Evolutionary conservation across 2,888 invertebrate genomes (phyloP), one percentile per base, ranked within the genome.

Genomic region (Dinocampus coccinellae): DNA sequence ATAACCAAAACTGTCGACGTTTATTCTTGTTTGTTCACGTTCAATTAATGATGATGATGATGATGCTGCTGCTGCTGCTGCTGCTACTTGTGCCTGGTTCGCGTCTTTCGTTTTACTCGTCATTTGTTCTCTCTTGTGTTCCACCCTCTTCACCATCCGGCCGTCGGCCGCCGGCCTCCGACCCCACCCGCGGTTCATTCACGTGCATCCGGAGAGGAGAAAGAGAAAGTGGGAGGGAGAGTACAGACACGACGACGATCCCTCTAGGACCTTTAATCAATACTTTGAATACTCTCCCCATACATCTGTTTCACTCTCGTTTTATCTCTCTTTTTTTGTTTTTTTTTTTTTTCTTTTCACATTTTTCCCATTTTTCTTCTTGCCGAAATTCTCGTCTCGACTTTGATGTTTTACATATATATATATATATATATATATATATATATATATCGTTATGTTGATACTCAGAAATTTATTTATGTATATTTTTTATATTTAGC

Each of bases 231-330:
- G 53, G 42, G 69, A 70, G 70, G 63, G 58, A 22, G 22, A 42
- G 42, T 39, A 63, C 42, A 26, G 62, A 39, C 62, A 39, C 16
- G 20, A 36, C 34, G 66, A 62, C 71, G 62, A 78, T 72, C 77
- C 80, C 81, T 81, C 81, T 77, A 76, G 71, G 77, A 79, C 79
- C 82, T 80, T 83, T 82, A 80, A 84, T 84, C 84, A 84, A 84
- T 84, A 84, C 84, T 83, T 77, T 78, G 47, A 36, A 36, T 34
- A 33, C 69, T 62, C 69, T 69, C 33, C 61, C 52, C 3, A 7
- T 20, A 34, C 22, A 24, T 62, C 36, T 62, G 62, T n/a, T 39
- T 34, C 55, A 65, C 42, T 42, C 42, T 39, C 42, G n/a, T 11
- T 42, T 36, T 36, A 42, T 26, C 9, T 24, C 24, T 11, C 47